Evolutionary conservation across 2,113 vertebrate genomes (phyloP).

Genomic region (Tyrannus savana): DNA sequence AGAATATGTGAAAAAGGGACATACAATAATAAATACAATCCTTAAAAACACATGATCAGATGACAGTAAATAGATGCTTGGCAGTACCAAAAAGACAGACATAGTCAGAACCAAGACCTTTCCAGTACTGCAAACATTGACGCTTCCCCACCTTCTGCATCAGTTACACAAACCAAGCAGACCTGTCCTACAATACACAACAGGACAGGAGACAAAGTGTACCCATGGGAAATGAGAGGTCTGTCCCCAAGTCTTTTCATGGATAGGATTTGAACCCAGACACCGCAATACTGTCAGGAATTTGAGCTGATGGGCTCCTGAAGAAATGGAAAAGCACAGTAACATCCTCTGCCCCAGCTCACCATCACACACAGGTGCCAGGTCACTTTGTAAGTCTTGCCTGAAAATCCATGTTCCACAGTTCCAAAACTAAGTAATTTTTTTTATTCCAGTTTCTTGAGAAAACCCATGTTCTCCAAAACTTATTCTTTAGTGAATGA

Average conservation of each 20-base stretch:
- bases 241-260: background rate
- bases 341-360: background rate
- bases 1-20: background rate
- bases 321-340: background rate
- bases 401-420: background rate
- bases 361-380: background rate
- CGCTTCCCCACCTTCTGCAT: accelerated
- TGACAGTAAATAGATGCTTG: background rate
- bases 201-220: background rate
- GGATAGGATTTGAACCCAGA: background rate
- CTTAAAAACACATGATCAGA: background rate
- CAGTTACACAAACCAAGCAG: background rate
- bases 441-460: background rate
- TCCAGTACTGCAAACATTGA: background rate
- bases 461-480: background rate
- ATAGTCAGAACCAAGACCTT: background rate
- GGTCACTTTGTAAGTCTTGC: background rate
- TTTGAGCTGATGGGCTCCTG: background rate
- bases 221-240: background rate
- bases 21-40: background rate
- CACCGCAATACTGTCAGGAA: background rate
- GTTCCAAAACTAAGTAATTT: background rate
- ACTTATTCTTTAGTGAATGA: background rate
- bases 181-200: background rate
- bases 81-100: background rate